Conservation (phyloP, 2,888 invertebrate genomes). For the Machimus rusticus region DNA sequence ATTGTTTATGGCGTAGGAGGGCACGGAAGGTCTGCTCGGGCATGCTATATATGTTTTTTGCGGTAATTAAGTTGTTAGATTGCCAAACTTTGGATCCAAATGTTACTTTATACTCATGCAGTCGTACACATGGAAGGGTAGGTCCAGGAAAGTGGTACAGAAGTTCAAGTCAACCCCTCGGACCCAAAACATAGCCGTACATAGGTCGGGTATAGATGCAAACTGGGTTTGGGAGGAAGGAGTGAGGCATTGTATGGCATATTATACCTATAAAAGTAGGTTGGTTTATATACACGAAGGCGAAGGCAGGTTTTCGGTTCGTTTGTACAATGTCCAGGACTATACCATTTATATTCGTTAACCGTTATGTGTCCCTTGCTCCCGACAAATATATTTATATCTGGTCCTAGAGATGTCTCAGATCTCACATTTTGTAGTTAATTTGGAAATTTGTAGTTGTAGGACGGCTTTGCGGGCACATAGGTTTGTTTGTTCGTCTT, state of each 20-base stretch:
- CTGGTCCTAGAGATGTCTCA: conserved; percentile 28
- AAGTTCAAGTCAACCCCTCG: conserved; percentile 10
- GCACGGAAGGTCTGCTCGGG: not conserved
- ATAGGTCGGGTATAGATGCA: not conserved
- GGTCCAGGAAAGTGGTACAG: not conserved
- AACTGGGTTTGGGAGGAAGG: not conserved
- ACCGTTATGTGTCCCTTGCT: conserved; percentile 44
- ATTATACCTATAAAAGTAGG: not conserved
- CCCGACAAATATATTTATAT: conserved; percentile 41
- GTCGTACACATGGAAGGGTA: not conserved
- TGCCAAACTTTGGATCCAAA: conserved; percentile 35
- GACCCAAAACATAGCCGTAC: not conserved
- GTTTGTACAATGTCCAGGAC: conserved; percentile 37
- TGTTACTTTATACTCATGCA: not conserved
- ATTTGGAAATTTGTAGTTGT: conserved; percentile 41
- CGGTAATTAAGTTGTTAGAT: conserved; percentile 47
- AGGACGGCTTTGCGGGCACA: not conserved
- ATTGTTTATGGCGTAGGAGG: not conserved
- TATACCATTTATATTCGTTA: conserved; percentile 43
- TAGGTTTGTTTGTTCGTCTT: not conserved
- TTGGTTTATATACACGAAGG: not conserved
- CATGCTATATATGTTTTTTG: conserved; percentile 46
- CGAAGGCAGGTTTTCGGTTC: conserved; percentile 9
- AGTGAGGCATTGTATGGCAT: not conserved
- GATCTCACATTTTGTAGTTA: conserved; percentile 42